Evolutionary conservation across 2,797 vertebrate species (phyloP), one percentile per base, ranked within the genome.

Genomic region (Buceros bicornis): DNA sequence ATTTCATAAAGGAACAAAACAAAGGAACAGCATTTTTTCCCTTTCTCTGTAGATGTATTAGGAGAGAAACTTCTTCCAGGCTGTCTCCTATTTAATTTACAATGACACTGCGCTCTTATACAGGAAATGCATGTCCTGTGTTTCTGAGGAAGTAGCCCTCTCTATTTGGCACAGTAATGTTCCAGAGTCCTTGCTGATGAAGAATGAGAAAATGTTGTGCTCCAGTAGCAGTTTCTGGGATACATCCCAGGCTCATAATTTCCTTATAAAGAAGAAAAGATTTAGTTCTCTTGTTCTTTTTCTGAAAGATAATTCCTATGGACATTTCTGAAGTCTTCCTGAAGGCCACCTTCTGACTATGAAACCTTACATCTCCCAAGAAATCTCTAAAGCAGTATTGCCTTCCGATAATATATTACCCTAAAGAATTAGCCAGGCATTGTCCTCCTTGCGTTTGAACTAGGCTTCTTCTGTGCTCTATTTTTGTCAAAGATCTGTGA

Each of bases 81-180:
- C 9, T 64, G 7, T 42, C 11, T 29, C 29, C 5, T 51, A 11
- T 47, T 82, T 67, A 57, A 42, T 54, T 80, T 48, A 56, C 25
- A 71, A 33, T 21, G 20, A 5, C 10, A 7, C 19, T 48, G 16
- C 79, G 9, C 5, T 90, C 4, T 76, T 74, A 50, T 7, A 40
- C 17, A 71, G 12, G 15, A 74, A 62, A 71, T 51, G 20, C 1
- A 31, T n/a, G 12, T 53, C 16, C 56, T 86, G 29, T 67, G n/a
- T 76, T 76, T 60, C 50, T 87, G 21, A 80, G 42, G 45, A 80
- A 47, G 16, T 4, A 48, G 7, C 3, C 10, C 13, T 58, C 28
- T 66, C 2, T 8, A 51, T 8, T 8, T 43, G 11, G 1, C 12
- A 53, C 1, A 1, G 15, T 62, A 3, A n/a, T 62, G 4, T 60